These are phyloP conservation scores for Catamblyrhynchus diadema DNA, from an alignment of 2,797 vertebrate species.

Conservation along the genomic window DNA sequence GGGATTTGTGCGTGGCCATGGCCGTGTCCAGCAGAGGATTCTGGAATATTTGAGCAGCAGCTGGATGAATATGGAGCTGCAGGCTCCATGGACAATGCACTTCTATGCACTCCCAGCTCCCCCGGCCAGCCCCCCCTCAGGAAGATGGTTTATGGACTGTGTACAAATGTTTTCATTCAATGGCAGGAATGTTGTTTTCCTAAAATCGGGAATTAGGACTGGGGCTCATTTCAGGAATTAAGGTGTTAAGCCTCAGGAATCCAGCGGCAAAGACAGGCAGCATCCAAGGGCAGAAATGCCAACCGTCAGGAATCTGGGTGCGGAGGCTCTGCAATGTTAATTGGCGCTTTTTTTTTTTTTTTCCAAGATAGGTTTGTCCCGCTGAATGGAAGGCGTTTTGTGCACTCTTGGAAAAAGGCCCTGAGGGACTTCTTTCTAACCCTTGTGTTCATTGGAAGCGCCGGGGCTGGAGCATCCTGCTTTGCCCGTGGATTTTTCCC, in stretches of 20 bases:
- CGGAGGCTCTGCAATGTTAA: constrained; percentile 31
- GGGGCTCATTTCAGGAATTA: constrained; percentile 65
- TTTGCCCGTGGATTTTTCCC: background rate
- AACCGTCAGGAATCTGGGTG: constrained; percentile 47
- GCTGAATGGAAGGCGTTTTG: constrained; percentile 8
- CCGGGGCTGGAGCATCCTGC: background rate
- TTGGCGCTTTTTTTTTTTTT: background rate
- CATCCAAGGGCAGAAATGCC: constrained; percentile 28
- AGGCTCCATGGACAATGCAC: constrained; percentile 15
- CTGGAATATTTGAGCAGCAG: constrained; percentile 57
- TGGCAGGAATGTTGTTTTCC: constrained; percentile 74
- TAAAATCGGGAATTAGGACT: constrained; percentile 62
- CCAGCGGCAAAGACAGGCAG: constrained; percentile 43
- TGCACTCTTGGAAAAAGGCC: constrained; percentile 4
- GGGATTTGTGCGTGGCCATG: background rate
- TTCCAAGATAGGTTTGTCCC: background rate
- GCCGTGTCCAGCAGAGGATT: constrained; percentile 15
- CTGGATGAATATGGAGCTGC: constrained; percentile 2
- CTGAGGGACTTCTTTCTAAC: constrained; percentile 7
- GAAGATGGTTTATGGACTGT: constrained; percentile 76
- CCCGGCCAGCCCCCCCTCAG: constrained; percentile 17
- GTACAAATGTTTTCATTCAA: constrained; percentile 67
- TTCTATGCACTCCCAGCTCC: constrained; percentile 10
- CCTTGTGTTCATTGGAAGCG: background rate
- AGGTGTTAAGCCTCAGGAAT: constrained; percentile 70